Conservation (phyloP, 2,797 vertebrate genomes). For the Lophius americanus region DNA sequence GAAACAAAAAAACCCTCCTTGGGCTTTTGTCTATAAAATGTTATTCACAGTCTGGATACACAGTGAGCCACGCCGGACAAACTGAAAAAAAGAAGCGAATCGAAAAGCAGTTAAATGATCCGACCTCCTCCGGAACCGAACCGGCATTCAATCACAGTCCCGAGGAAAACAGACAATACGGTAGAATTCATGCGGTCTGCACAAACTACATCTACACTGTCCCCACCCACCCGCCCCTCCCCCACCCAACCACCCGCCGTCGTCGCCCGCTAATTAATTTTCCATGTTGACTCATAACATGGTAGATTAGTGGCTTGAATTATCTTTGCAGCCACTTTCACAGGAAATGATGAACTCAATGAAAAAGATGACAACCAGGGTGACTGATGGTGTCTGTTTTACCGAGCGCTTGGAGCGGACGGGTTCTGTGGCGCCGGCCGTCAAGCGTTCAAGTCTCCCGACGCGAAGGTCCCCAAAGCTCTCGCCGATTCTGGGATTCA, state of each 20-base stretch:
- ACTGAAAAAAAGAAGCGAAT: neutral
- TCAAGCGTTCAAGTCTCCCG: slow-evolving; percentile 15
- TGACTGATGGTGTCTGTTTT: slow-evolving; percentile 70
- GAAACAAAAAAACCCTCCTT: slow-evolving; percentile 51
- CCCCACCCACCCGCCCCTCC: slow-evolving; percentile 15
- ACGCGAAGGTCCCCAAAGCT: slow-evolving; percentile 20
- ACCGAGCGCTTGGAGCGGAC: slow-evolving; percentile 32
- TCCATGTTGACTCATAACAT: slow-evolving; percentile 63
- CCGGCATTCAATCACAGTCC: slow-evolving; percentile 74
- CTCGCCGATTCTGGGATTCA: neutral
- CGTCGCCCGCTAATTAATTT: slow-evolving; percentile 57
- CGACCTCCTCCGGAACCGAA: slow-evolving; percentile 73
- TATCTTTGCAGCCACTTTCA: slow-evolving; percentile 47
- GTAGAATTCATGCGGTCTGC: slow-evolving; percentile 42
- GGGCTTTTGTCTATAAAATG: slow-evolving; percentile 58
- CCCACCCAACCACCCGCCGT: neutral
- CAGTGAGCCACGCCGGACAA: slow-evolving; percentile 52
- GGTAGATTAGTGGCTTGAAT: slow-evolving; percentile 73
- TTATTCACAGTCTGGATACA: slow-evolving; percentile 61
- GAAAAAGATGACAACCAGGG: slow-evolving; percentile 68
- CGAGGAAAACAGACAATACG: slow-evolving; percentile 62
- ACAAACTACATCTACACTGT: slow-evolving; percentile 44
- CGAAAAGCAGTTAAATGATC: slow-evolving; percentile 71
- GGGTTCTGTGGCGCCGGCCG: slow-evolving; percentile 36
- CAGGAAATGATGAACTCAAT: slow-evolving; percentile 64